Percentiles rank a stretch among this genome's conserved stretches.
These are phyloP conservation scores for Polyommatus iphigenia DNA, from an alignment of 2,888 invertebrate species.

Conservation along the genomic window DNA sequence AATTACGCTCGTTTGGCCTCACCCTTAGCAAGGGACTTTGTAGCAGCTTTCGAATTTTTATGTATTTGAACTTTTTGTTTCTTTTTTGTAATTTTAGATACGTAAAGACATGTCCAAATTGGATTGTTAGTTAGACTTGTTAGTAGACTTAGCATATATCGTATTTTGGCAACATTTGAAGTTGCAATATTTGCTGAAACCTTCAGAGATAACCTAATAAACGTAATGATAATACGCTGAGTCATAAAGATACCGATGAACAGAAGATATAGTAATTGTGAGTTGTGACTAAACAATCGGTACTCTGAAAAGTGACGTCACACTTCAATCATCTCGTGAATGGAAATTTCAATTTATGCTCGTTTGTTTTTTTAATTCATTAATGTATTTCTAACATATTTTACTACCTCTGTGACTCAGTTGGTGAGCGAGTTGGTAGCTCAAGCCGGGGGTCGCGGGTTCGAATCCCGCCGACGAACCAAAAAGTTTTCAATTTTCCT, in stretches of 20 bases:
- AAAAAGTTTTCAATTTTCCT: too few species aligned
- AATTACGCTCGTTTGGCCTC: too few species aligned
- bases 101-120: not conserved
- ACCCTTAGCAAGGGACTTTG: not conserved
- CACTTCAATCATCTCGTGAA: not conserved
- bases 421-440: too few species aligned
- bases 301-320: conserved; percentile 9
- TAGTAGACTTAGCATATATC: not conserved
- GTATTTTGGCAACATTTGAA: not conserved
- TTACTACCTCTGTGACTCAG: too few species aligned
- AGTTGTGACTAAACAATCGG: not conserved
- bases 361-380: not conserved
- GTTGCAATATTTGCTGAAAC: not conserved
- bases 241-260: conserved; percentile 19
- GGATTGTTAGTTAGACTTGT: not conserved
- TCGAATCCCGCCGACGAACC: too few species aligned
- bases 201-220: not conserved
- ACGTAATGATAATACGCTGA: not conserved
- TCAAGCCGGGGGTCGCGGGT: too few species aligned
- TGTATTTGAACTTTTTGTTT: not conserved
- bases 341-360: not conserved
- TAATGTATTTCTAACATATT: not conserved
- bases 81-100: not conserved
- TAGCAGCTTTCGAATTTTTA: not conserved
- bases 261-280: not conserved